These are phyloP conservation scores for Sphaerophoria rueppellii DNA, from an alignment of 2,888 invertebrate species.

Conservation along the genomic window DNA sequence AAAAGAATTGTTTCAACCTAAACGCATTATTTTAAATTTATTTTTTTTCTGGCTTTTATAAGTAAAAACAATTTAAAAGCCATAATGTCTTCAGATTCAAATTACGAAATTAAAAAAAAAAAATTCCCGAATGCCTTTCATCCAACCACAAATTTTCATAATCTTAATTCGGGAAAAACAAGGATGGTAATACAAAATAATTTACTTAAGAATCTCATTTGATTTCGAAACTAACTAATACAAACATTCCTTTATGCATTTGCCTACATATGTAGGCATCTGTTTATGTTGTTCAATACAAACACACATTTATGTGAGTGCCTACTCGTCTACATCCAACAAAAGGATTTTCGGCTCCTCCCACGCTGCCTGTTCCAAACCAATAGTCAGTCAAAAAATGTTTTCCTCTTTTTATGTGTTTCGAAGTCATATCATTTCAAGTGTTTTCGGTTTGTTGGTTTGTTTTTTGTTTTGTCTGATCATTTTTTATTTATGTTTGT, in stretches of 20 bases:
- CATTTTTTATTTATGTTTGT: constrained; percentile 1
- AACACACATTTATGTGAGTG: background rate
- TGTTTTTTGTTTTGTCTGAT: constrained; percentile 3
- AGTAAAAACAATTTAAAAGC: no score
- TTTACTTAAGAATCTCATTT: constrained; percentile 17
- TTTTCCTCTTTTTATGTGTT: constrained; percentile 36
- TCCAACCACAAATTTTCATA: background rate
- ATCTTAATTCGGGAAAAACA: background rate
- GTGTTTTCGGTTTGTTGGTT: constrained; percentile 52
- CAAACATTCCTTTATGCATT: no score
- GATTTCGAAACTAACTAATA: background rate
- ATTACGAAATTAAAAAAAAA: no score
- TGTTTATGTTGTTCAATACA: constrained; percentile 12
- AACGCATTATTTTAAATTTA: no score
- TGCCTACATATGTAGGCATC: background rate
- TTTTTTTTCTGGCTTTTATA: no score
- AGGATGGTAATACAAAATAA: constrained; percentile 17
- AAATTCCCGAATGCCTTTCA: background rate
- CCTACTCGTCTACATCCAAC: constrained; percentile 28
- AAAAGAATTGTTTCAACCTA: no score
- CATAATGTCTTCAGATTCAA: no score
- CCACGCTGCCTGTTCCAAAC: constrained; percentile 52
- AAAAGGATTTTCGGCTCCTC: constrained; percentile 69
- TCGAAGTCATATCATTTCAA: constrained; percentile 44
- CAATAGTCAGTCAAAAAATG: constrained; percentile 55